phyloP scores from a whole-genome alignment of 2,113 vertebrate genomes.

The Telmatochromis brichardi region DNA sequence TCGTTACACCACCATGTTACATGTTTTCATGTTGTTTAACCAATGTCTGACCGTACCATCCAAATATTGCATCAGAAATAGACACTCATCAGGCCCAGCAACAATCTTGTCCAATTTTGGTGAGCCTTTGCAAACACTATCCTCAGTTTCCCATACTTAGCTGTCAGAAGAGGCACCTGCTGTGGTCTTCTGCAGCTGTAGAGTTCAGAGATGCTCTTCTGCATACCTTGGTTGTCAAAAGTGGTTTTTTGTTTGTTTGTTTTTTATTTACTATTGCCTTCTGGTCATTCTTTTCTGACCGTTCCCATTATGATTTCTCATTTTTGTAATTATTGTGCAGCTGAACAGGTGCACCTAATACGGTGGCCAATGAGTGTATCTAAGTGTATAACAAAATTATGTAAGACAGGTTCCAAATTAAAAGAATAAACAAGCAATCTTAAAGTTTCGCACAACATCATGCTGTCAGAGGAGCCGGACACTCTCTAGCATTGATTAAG shows the following conservation, averaged over 20 bases:
- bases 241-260: fast-evolving
- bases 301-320: not conserved
- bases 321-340: not conserved
- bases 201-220: not conserved
- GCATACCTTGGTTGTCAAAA: not conserved
- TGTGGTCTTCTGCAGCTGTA: not conserved
- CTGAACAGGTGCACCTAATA: not conserved
- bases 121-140: not conserved
- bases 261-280: not conserved
- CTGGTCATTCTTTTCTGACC: not conserved
- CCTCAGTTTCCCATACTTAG: not conserved
- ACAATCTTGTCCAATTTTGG: not conserved
- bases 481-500: not conserved
- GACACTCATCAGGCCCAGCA: not conserved
- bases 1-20: not conserved
- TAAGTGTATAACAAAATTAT: not conserved
- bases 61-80: not conserved
- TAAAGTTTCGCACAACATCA: not conserved
- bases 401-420: not conserved
- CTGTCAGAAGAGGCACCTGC: not conserved
- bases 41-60: not conserved
- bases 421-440: not conserved
- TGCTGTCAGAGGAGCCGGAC: not conserved
- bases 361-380: not conserved
- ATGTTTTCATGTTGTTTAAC: not conserved